These are phyloP conservation scores for Piscicola geometra DNA, from an alignment of 2,888 invertebrate genomes.

Conservation along the genomic window DNA sequence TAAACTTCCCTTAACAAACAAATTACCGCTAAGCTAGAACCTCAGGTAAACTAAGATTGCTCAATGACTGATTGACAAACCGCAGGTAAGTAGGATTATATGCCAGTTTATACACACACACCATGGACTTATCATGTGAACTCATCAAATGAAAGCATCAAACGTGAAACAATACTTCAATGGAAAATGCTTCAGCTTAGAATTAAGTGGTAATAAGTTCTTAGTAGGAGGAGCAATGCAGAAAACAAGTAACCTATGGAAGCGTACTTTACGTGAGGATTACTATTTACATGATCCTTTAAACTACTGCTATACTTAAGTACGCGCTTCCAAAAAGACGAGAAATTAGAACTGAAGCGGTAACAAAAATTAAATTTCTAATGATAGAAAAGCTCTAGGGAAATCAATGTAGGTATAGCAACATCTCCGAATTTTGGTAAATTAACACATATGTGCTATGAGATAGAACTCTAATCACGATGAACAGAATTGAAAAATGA, in stretches of 20 bases:
- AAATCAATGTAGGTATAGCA: background rate
- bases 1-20: background rate
- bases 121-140: background rate
- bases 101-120: background rate
- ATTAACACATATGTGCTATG: background rate
- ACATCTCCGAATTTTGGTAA: background rate
- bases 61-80: too few relatives aligned
- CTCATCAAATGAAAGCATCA: slow-evolving; percentile 3
- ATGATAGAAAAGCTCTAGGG: background rate
- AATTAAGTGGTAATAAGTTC: background rate
- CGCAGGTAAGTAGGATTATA: background rate
- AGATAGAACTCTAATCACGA: slow-evolving; percentile 11
- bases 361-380: slow-evolving; percentile 14
- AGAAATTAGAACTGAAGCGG: background rate
- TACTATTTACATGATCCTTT: slow-evolving; percentile 1
- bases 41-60: background rate
- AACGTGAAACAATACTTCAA: slow-evolving; percentile 3
- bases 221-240: background rate
- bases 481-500: background rate
- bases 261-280: background rate
- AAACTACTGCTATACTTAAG: background rate
- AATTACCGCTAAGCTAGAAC: background rate
- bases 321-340: too few relatives aligned
- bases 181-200: background rate
- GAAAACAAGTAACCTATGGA: background rate